Percentiles rank a stretch among this genome's conserved stretches.
Conservation (phyloP, 1,140 invertebrate genomes). For the Druon quercuslanigerum region DNA sequence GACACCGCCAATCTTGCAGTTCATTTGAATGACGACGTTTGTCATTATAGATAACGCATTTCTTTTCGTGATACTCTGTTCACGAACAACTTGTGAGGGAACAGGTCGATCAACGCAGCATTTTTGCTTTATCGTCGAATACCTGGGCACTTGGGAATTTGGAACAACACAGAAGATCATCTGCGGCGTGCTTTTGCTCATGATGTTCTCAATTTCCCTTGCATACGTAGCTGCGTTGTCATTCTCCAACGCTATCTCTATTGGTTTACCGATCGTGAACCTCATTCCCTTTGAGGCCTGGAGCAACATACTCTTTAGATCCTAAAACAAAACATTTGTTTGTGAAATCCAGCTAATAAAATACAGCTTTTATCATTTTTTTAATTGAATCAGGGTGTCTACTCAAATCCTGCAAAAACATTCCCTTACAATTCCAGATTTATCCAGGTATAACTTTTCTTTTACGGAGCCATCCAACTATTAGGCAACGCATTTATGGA, state of each 20-base stretch:
- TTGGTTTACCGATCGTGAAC: conserved; percentile 66
- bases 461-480: too few relatives aligned
- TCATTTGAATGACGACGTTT: conserved; percentile 91
- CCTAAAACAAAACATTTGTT: background rate
- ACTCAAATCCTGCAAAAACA: too few relatives aligned
- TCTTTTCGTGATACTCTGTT: conserved; percentile 76
- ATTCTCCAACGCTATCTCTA: conserved; percentile 40
- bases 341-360: too few relatives aligned
- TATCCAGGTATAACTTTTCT: too few relatives aligned
- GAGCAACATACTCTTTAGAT: conserved; percentile 45
- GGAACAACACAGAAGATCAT: conserved; percentile 83
- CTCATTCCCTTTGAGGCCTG: conserved; percentile 67
- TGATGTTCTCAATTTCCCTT: conserved; percentile 77
- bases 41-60: conserved; percentile 80
- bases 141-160: conserved; percentile 84
- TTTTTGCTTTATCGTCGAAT: conserved; percentile 90
- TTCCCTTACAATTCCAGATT: too few relatives aligned
- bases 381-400: too few relatives aligned
- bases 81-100: conserved; percentile 85
- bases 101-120: conserved; percentile 86
- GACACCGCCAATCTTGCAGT: conserved; percentile 92
- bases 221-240: conserved; percentile 61
- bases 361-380: too few relatives aligned
- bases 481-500: too few relatives aligned
- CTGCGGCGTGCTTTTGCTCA: conserved; percentile 75